Percentiles rank a stretch among this genome's conserved stretches.
These are phyloP conservation scores for Hipparchia sbordonii DNA, from an alignment of 2,888 invertebrate species.

Conservation along the genomic window DNA sequence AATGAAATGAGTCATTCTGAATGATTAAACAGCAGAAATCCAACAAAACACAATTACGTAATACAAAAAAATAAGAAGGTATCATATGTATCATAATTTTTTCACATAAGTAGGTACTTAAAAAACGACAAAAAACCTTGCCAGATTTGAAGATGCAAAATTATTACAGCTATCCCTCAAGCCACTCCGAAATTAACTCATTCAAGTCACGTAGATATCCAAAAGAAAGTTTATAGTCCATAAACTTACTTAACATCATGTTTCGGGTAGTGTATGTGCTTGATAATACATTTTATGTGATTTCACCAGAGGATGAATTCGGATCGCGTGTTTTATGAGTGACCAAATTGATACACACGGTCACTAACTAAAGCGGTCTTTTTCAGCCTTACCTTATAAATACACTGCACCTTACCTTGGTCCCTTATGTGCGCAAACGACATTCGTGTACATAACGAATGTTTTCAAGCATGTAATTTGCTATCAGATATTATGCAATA, in stretches of 20 bases:
- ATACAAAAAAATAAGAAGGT: neutral
- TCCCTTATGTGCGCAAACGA: too few relatives aligned
- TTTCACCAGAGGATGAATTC: constrained; percentile 59
- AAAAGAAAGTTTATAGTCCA: constrained; percentile 66
- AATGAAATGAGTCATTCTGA: too few relatives aligned
- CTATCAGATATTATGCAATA: too few relatives aligned
- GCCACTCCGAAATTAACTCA: constrained; percentile 40
- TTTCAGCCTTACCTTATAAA: too few relatives aligned
- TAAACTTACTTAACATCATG: constrained; percentile 71
- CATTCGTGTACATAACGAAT: too few relatives aligned
- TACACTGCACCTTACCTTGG: too few relatives aligned
- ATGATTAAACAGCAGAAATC: too few relatives aligned
- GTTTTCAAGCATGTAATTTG: too few relatives aligned
- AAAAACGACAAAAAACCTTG: constrained; percentile 17
- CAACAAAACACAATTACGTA: too few relatives aligned
- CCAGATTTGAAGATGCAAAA: constrained; percentile 31
- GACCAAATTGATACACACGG: constrained; percentile 36
- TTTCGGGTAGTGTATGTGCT: constrained; percentile 56
- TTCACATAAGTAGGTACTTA: neutral
- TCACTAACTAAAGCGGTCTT: neutral
- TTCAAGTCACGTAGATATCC: constrained; percentile 48
- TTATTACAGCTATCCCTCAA: constrained; percentile 37
- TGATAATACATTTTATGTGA: constrained; percentile 67
- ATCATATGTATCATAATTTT: neutral
- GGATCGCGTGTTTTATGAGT: constrained; percentile 55